Percentiles rank a stretch among this genome's conserved stretches.
These are phyloP conservation scores for Drosophila infuscata DNA, from an alignment of 2,888 invertebrate species.

Conservation along the genomic window DNA sequence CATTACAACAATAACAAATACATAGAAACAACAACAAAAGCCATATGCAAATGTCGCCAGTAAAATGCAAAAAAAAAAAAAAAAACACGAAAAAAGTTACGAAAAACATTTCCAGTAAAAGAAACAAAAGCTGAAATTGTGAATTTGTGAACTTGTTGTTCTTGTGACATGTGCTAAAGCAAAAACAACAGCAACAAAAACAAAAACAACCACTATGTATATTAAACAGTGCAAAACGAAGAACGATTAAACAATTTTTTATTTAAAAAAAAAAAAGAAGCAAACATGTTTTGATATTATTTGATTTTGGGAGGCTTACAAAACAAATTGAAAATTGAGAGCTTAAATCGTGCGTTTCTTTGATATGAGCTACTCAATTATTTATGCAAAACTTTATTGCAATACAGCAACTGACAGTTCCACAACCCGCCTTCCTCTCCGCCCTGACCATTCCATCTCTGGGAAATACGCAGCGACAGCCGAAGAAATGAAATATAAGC, in stretches of 20 bases:
- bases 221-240: conserved; percentile 51
- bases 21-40: conserved; percentile 18
- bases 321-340: conserved; percentile 23
- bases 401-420: conserved; percentile 55
- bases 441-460: neutral
- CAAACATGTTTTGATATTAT: conserved; percentile 33
- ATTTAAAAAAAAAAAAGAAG: conserved; percentile 46
- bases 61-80: conserved; percentile 11
- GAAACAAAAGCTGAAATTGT: conserved; percentile 28
- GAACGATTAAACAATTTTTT: conserved; percentile 70
- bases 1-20: conserved; percentile 46
- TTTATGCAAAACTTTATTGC: conserved; percentile 72
- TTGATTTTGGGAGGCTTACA: conserved; percentile 13
- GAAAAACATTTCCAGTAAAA: conserved; percentile 18
- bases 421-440: neutral
- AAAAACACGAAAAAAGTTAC: neutral
- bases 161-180: conserved; percentile 17
- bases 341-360: conserved; percentile 37
- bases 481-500: conserved; percentile 79
- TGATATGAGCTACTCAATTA: conserved; percentile 55
- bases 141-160: conserved; percentile 38
- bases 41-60: conserved; percentile 45
- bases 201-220: conserved; percentile 45
- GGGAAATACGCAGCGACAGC: conserved; percentile 61
- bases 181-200: conserved; percentile 9